Conservation (phyloP, 2,888 invertebrate genomes). For the Listrodromus nycthemerus region DNA sequence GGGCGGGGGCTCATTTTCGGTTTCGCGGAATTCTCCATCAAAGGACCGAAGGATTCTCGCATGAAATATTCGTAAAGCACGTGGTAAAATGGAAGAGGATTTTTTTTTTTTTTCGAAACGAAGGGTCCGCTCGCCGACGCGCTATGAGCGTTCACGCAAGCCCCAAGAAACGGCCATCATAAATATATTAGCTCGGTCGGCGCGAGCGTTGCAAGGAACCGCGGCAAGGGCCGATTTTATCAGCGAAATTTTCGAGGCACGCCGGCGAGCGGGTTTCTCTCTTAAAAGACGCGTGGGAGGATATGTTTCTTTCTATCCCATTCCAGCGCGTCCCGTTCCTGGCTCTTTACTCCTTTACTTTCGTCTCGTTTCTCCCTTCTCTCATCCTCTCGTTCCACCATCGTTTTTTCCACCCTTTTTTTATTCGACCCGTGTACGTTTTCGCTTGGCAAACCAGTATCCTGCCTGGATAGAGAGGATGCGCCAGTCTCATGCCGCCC, state of each 20-base stretch:
- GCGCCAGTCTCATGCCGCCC: background rate
- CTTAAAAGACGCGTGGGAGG: conserved; percentile 78
- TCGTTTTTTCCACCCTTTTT: conserved; percentile 51
- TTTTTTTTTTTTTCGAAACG: conserved; percentile 24
- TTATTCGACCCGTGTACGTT: conserved; percentile 39
- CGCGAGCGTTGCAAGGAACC: conserved; percentile 63
- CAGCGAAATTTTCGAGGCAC: conserved; percentile 79
- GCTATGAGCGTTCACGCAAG: conserved; percentile 40
- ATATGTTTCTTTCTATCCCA: conserved; percentile 73
- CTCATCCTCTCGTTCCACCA: conserved; percentile 66
- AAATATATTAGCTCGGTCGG: conserved; percentile 78
- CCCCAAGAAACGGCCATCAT: conserved; percentile 76
- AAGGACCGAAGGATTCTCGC: conserved; percentile 39
- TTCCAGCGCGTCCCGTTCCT: conserved; percentile 48
- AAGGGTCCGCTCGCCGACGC: conserved; percentile 44
- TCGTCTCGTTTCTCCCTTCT: conserved; percentile 30
- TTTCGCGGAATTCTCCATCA: conserved; percentile 45
- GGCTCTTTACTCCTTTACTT: conserved; percentile 27
- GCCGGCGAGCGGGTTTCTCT: conserved; percentile 66
- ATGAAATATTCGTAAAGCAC: conserved; percentile 59
- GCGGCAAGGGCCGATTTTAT: conserved; percentile 78
- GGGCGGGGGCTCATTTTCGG: background rate
- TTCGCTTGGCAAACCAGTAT: conserved; percentile 49
- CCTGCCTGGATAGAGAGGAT: conserved; percentile 22
- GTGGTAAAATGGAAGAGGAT: conserved; percentile 64